Percentiles rank a stretch among this genome's conserved stretches.
Evolutionary conservation across 2,888 invertebrate genomes (phyloP).

Genomic region (Amorpha juglandis): DNA sequence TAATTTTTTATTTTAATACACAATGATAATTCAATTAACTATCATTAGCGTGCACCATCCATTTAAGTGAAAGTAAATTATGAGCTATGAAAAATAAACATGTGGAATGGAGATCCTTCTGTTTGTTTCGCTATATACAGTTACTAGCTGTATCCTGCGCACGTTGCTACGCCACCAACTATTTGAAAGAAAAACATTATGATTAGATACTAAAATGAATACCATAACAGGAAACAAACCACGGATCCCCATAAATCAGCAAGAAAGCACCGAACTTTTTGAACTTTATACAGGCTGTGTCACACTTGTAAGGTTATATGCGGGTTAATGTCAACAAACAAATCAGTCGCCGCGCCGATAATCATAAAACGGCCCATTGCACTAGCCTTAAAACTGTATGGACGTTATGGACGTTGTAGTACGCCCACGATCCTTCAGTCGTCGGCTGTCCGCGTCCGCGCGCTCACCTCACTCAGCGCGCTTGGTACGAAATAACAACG

Average conservation of each 20-base stretch:
- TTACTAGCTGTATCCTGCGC: too few relatives aligned
- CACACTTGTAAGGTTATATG: constrained; percentile 5
- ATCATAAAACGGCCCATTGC: constrained; percentile 21
- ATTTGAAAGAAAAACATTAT: too few relatives aligned
- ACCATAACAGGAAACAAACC: background rate
- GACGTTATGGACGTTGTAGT: background rate
- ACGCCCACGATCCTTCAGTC: constrained; percentile 15
- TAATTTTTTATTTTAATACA: too few relatives aligned
- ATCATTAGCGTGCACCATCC: too few relatives aligned
- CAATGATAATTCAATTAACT: too few relatives aligned
- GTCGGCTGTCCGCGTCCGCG: constrained; percentile 25
- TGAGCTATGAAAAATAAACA: too few relatives aligned
- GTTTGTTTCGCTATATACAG: too few relatives aligned
- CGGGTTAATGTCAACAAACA: constrained; percentile 17
- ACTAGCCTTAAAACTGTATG: background rate
- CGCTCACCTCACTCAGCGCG: constrained; percentile 14
- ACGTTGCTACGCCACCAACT: too few relatives aligned
- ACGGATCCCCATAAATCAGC: background rate
- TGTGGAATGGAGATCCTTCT: too few relatives aligned
- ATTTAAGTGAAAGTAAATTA: too few relatives aligned
- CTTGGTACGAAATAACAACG: background rate
- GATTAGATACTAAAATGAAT: too few relatives aligned
- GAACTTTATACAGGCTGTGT: constrained; percentile 4
- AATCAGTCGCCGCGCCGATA: background rate
- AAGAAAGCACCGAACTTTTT: constrained; percentile 9